Conservation (phyloP, 2,113 vertebrate species). For the Pelodiscus sinensis region DNA sequence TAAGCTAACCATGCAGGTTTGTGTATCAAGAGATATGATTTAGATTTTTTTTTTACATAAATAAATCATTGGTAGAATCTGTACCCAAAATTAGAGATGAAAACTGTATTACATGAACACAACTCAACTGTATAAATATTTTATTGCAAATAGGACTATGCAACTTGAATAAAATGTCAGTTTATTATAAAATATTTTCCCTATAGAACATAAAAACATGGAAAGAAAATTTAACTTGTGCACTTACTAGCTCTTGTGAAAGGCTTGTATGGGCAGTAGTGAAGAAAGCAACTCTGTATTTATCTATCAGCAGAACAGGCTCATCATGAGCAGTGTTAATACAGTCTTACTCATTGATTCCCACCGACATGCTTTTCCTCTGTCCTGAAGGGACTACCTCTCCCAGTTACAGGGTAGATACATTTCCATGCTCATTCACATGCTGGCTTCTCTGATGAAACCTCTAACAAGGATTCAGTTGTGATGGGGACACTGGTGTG, state of each 20-base stretch:
- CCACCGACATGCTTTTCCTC: rapidly evolving
- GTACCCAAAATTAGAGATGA: constrained; percentile 70
- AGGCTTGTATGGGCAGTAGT: background rate
- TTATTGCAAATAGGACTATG: constrained; percentile 69
- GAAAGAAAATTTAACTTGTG: constrained; percentile 44
- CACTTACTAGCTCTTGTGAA: background rate
- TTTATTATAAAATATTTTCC: constrained; percentile 56
- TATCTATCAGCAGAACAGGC: background rate
- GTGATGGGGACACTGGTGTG: background rate
- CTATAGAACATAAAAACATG: constrained; percentile 26
- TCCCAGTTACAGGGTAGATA: constrained; percentile 26
- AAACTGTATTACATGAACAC: constrained; percentile 69
- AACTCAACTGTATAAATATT: constrained; percentile 65
- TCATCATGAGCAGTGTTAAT: constrained; percentile 35
- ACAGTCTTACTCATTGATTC: constrained; percentile 20
- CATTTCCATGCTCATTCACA: constrained; percentile 9
- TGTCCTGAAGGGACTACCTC: background rate
- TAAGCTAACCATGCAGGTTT: constrained; percentile 28
- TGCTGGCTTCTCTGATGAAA: background rate
- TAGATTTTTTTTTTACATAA: background rate
- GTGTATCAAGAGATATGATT: constrained; percentile 46
- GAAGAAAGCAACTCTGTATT: background rate
- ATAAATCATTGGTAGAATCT: constrained; percentile 70
- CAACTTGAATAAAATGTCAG: constrained; percentile 71
- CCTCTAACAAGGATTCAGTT: background rate